Evolutionary conservation across 2,797 vertebrate genomes (phyloP).

Genomic region (Phoeniculus purpureus): DNA sequence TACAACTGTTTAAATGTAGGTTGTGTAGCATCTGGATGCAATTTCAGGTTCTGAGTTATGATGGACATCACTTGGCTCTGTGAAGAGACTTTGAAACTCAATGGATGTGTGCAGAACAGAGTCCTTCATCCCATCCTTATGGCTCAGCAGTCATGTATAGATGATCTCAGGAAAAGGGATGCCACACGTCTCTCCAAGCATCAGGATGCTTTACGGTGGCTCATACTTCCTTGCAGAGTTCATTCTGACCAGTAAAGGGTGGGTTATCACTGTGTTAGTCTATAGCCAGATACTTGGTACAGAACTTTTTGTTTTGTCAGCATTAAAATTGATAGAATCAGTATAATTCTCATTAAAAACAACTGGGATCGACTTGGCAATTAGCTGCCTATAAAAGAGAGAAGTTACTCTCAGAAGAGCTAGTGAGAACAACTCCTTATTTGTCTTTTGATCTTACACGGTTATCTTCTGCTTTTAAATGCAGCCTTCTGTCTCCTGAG

Average conservation of each 20-base stretch:
- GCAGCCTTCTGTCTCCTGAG: constrained; percentile 4
- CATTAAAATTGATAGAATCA: neutral
- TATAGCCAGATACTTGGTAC: neutral
- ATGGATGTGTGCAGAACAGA: accelerated
- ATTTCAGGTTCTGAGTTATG: neutral
- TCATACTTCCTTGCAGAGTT: neutral
- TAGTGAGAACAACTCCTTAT: neutral
- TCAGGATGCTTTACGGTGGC: neutral
- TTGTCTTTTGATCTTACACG: constrained; percentile 42
- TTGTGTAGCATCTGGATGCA: neutral
- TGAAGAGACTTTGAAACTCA: neutral
- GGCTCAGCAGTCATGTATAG: neutral
- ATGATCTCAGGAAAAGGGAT: neutral
- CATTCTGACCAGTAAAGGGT: neutral
- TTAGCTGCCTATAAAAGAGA: constrained; percentile 25
- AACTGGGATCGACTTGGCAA: neutral
- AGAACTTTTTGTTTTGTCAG: neutral
- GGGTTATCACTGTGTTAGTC: neutral
- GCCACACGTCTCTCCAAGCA: neutral
- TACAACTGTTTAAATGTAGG: neutral
- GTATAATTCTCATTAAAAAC: constrained; percentile 35
- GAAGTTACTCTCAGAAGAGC: constrained; percentile 33
- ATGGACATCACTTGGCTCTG: neutral
- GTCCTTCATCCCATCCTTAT: neutral
- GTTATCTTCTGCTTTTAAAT: constrained; percentile 29